Percentiles rank a stretch among this genome's conserved stretches.
These are phyloP conservation scores for Grapholita molesta DNA, from an alignment of 1,140 invertebrate species.

Conservation along the genomic window DNA sequence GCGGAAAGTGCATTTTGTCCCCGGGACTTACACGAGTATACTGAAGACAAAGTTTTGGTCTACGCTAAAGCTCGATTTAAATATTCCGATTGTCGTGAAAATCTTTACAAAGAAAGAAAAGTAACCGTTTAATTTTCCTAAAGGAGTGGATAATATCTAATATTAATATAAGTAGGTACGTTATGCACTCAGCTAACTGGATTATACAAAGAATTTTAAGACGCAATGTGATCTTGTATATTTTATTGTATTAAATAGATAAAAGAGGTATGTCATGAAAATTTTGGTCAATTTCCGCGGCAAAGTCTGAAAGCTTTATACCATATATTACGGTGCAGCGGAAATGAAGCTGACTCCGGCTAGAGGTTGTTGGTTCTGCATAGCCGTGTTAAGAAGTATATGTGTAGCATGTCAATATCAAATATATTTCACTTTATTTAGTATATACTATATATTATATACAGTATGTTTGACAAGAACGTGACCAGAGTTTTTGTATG, in stretches of 20 bases:
- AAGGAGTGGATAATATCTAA: too few relatives aligned
- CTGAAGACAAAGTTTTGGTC: constrained; percentile 4
- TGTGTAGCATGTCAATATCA: neutral
- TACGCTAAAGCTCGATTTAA: constrained; percentile 4
- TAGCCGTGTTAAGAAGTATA: neutral
- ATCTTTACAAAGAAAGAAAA: neutral
- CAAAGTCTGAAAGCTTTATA: neutral
- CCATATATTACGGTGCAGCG: constrained; percentile 10
- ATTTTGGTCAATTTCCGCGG: neutral
- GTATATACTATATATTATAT: too few relatives aligned
- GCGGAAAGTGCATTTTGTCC: constrained; percentile 6
- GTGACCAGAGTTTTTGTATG: too few relatives aligned
- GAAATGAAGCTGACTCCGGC: constrained; percentile 13
- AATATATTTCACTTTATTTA: too few relatives aligned
- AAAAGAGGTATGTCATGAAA: neutral
- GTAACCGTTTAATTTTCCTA: neutral
- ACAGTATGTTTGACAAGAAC: too few relatives aligned
- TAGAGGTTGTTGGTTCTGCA: neutral
- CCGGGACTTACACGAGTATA: neutral
- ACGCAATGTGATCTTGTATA: too few relatives aligned
- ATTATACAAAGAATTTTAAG: too few relatives aligned
- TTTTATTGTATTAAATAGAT: neutral
- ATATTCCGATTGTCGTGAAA: neutral
- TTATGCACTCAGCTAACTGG: too few relatives aligned
- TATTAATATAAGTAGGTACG: too few relatives aligned